A percentile compares a stretch with the other conserved stretches of the same genome.
phyloP scores from a whole-genome alignment of 2,113 vertebrate species.

The Cebus imitator region DNA sequence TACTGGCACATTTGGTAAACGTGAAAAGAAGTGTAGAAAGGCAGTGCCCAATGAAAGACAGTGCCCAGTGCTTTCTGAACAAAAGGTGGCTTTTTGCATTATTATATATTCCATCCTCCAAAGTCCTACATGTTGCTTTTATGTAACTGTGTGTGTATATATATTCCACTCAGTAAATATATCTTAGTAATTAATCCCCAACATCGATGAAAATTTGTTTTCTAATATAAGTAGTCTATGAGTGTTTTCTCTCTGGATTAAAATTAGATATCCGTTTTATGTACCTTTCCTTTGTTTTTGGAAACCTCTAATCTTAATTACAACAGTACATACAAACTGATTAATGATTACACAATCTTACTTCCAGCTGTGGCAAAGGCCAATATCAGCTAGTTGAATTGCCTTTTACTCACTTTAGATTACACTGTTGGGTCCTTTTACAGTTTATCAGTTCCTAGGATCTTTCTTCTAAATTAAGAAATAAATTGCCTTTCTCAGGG shows the following conservation, averaged over 20 bases:
- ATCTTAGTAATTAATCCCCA: background rate
- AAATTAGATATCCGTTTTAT: background rate
- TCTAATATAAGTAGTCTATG: background rate
- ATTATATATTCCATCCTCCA: background rate
- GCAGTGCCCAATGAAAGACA: background rate
- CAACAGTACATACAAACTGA: background rate
- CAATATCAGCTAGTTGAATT: background rate
- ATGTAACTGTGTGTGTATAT: background rate
- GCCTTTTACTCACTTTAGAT: conserved; percentile 1
- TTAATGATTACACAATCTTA: background rate
- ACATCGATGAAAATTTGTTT: background rate
- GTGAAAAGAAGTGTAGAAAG: background rate
- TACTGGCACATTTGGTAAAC: background rate
- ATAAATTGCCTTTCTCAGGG: background rate
- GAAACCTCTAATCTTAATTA: background rate
- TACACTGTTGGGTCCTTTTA: background rate
- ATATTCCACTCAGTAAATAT: background rate
- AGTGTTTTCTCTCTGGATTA: background rate
- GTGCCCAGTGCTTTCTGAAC: background rate
- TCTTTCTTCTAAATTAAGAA: conserved; percentile 19
- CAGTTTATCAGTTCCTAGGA: background rate
- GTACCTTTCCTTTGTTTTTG: background rate
- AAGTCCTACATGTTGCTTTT: background rate
- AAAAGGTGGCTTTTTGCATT: background rate
- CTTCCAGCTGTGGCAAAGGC: background rate